Evolutionary conservation across 1,140 invertebrate species (phyloP).

Genomic region (Leptopilina boulardi): DNA sequence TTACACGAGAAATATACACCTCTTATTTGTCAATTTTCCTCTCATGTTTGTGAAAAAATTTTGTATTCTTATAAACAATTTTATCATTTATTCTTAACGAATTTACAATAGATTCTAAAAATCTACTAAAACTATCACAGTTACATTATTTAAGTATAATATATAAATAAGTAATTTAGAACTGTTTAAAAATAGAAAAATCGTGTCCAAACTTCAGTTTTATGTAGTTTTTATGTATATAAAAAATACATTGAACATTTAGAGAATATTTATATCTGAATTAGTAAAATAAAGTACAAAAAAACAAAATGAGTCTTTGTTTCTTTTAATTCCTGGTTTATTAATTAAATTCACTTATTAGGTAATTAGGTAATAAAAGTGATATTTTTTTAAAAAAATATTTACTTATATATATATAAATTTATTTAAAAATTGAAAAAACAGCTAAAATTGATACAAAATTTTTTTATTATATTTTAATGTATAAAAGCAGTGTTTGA

Average conservation of each 20-base stretch:
- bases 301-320: not conserved
- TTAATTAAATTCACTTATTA: too few species aligned
- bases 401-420: not conserved
- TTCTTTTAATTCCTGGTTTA: not conserved
- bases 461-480: conserved; percentile 8
- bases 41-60: not conserved
- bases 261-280: conserved; percentile 34
- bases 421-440: not conserved
- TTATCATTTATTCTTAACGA: not conserved
- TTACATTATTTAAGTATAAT: not conserved
- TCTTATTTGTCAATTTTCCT: not conserved
- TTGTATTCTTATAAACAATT: conserved; percentile 6
- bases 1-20: not conserved
- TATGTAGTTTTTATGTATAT: conserved; percentile 29
- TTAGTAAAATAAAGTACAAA: conserved; percentile 34
- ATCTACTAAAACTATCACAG: not conserved
- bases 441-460: not conserved
- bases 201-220: conserved; percentile 6
- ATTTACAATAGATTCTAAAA: not conserved
- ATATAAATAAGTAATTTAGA: not conserved
- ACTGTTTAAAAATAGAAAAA: not conserved
- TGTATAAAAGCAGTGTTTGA: conserved; percentile 17
- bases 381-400: too few species aligned
- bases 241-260: conserved; percentile 30
- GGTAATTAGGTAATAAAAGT: too few species aligned